Base-by-base conservation (phyloP, 2,888 invertebrate genomes). In the Drosophila prostipennis region DNA sequence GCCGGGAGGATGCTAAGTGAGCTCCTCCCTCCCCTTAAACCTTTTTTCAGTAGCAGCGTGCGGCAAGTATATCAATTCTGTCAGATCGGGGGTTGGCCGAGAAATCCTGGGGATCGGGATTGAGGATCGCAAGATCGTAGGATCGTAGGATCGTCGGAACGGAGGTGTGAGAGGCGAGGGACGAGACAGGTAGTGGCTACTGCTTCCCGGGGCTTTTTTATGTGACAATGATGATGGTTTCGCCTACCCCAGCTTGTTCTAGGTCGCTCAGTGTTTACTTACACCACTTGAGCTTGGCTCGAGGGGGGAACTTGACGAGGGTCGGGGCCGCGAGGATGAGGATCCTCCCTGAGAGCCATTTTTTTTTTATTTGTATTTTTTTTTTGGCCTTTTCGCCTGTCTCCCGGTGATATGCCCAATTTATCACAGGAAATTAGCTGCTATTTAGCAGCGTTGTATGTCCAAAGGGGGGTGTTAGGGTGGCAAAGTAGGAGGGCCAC, bases 391-490 rank as follows among this genome's bases (percentile, higher is more conserved):
- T 29, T 29, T 29, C 29, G 29, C 32, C 60, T 55, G 55, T 56
- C 51, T 49, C 45, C 54, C 70, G 65, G 74, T 77, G 86, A 90
- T 86, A 84, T 89, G 86, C 78, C 88, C 90, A 90, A 90, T 90
- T 90, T 90, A 89, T 90, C 76, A 83, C 79, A 77, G 80, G 80
- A 90, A 90, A 90, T 90, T 90, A 90, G 90, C 82, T 89, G 88
- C 84, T 89, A 90, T 89, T 89, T 83, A 88, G 80, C 82, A 89
- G 67, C 74, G 87, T 76, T 85, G 82, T 83, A 69, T 77, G 75
- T 79, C 73, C 70, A 64, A 60, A 43, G 52, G 71, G 34, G 67
- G 67, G 59, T 60, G 68, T 34, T 34, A 58, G 51, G 40, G 39
- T 29, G 26, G 48, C 55, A 34, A 54, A 52, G 78, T 65, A 70